Base-by-base conservation (phyloP, 2,888 invertebrate genomes). In the Lottia gigantea region DNA sequence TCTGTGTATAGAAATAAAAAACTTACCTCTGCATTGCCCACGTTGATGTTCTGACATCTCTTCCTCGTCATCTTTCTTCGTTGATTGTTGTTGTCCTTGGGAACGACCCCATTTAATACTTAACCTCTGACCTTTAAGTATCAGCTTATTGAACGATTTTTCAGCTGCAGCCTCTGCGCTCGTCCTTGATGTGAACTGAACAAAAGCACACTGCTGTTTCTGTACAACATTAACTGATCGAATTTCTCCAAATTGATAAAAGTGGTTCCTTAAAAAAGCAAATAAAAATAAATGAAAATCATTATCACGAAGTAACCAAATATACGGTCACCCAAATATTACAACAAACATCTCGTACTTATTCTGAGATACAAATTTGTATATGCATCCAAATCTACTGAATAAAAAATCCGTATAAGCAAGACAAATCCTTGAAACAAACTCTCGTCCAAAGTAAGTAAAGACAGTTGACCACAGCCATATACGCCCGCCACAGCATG, bases 71-170 rank as follows among this genome's bases (percentile, higher is more conserved):
- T 83, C 83, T 70, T 82, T 81, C 68, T 74, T 79, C 72, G 76
- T 73, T 74, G 74, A 72, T n/a, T 69, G 26, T 68, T 80, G 83
- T 76, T 89, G 87, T 25, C 93, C 97, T 90, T 98, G 98, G 0
- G 97, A 96, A 83, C 96, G 93, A 0, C 98, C 98, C 99, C 99
- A 99, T 86, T 98, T 97, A 76, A 99, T 97, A n/a, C 96, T 96
- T 1, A 98, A 91, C 65, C 97, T 91, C 76, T 96, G 76, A 0
- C 88, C 88, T 72, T 94, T 94, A 46, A 93, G 88, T 72, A 93
- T 93, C 46, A 98, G 90, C 84, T 98, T 96, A 87, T 98, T 98
- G 88, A 98, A 99, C 0, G 97, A 95, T 67, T 84, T 85, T 72
- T 88, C 87, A 26, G 86, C 82, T 0, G 98, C 98, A 77, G 94